Evolutionary conservation across 2,113 vertebrate species (phyloP).

Genomic region (Eublepharis macularius): DNA sequence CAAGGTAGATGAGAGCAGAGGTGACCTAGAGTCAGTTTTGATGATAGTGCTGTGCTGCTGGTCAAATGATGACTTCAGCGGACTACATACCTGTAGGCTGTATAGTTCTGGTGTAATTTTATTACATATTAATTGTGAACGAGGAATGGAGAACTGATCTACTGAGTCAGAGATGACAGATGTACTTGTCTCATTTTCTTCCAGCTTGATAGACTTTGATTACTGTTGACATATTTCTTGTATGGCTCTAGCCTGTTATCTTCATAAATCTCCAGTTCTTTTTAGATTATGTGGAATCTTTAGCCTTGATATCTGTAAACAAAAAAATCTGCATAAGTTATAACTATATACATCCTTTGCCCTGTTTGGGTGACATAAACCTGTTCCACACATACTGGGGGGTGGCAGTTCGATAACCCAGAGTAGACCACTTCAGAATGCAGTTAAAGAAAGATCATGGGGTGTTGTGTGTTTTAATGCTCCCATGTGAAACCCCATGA

Average conservation of each 20-base stretch:
- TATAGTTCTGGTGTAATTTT: neutral
- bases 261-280: neutral
- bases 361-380: neutral
- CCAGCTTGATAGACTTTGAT: neutral
- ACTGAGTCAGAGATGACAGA: neutral
- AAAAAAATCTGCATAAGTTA: neutral
- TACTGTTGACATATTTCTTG: neutral
- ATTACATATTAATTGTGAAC: neutral
- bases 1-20: constrained; percentile 4
- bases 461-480: too few species aligned
- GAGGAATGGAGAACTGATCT: constrained; percentile 2
- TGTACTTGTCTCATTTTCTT: neutral
- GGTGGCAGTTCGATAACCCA: too few species aligned
- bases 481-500: too few species aligned
- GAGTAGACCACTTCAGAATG: too few species aligned
- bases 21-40: neutral
- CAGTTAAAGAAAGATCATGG: too few species aligned
- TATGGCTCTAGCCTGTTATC: neutral
- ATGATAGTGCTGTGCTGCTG: neutral
- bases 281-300: neutral
- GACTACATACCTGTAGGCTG: neutral
- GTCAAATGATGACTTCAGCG: neutral
- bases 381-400: too few species aligned
- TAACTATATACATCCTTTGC: neutral
- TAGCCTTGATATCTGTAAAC: neutral